Evolutionary conservation across 2,113 vertebrate species (phyloP).

Genomic region (Ploceus nigricollis): DNA sequence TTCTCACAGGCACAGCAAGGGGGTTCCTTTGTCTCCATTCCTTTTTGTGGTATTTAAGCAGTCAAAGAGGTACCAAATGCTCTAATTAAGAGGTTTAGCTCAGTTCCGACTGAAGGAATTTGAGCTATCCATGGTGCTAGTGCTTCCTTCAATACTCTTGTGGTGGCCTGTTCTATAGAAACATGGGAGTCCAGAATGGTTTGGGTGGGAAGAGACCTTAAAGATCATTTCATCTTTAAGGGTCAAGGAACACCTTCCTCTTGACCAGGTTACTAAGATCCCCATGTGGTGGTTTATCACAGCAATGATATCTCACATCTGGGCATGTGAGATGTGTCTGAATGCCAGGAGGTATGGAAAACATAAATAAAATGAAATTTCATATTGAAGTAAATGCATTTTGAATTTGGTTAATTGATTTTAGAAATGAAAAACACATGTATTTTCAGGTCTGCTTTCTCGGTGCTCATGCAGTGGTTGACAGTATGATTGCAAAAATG

Average conservation of each 20-base stretch:
- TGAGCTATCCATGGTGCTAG: neutral
- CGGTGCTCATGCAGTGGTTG: neutral
- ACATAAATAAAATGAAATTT: neutral
- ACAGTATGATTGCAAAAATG: neutral
- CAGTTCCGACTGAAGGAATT: neutral
- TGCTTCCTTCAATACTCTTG: neutral
- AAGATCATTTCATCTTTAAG: neutral
- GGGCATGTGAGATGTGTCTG: neutral
- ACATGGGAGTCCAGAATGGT: neutral
- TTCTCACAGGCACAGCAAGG: neutral
- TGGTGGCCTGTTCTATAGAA: rapidly evolving
- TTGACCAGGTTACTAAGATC: neutral
- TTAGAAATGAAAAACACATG: neutral
- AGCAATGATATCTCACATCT: neutral
- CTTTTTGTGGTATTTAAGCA: neutral
- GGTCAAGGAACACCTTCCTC: neutral
- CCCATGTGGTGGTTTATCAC: neutral
- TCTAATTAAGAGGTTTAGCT: neutral
- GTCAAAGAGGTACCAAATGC: neutral
- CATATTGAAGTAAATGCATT: neutral
- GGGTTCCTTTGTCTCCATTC: neutral
- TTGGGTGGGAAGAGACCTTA: neutral
- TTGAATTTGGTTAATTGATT: neutral
- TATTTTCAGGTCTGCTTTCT: neutral
- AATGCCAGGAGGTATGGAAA: neutral